phyloP scores from a whole-genome alignment of 2,888 invertebrate genomes.

The Caenorhabditis virilis region DNA sequence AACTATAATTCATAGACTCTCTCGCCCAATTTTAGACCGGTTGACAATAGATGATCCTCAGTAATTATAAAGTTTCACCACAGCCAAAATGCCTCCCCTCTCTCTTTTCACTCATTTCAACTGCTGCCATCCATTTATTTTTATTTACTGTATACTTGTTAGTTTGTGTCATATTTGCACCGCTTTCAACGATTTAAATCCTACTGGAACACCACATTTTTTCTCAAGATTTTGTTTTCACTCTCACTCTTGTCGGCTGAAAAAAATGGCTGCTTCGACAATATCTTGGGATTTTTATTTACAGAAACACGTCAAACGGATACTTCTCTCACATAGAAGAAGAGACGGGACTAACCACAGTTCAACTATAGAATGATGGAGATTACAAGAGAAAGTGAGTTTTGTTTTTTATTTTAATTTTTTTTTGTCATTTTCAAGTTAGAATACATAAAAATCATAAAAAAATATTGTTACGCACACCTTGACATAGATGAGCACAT shows the following conservation, averaged over 20 bases:
- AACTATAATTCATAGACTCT: neutral
- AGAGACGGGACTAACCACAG: constrained; percentile 23
- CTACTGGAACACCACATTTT: constrained; percentile 1
- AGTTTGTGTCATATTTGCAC: no score
- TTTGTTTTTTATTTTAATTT: constrained; percentile 6
- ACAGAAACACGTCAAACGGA: constrained; percentile 24
- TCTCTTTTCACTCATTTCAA: constrained; percentile 10
- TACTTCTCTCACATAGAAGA: constrained; percentile 41
- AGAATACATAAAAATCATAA: no score
- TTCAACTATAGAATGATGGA: constrained; percentile 33
- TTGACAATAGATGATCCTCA: constrained; percentile 45
- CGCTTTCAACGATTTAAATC: no score
- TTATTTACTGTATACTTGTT: constrained; percentile 30
- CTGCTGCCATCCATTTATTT: constrained; percentile 12
- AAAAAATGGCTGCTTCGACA: neutral
- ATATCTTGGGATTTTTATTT: constrained; percentile 18
- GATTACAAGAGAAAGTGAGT: constrained; percentile 45
- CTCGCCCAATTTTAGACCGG: constrained; percentile 23
- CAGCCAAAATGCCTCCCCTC: constrained; percentile 12
- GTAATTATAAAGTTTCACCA: constrained; percentile 42
- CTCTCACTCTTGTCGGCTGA: neutral
- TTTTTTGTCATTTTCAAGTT: neutral
- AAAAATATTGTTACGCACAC: neutral
- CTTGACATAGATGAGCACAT: constrained; percentile 15
- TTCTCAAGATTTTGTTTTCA: constrained; percentile 4